phyloP scores from a whole-genome alignment of 2,888 invertebrate species.

The Cryptus armator region DNA sequence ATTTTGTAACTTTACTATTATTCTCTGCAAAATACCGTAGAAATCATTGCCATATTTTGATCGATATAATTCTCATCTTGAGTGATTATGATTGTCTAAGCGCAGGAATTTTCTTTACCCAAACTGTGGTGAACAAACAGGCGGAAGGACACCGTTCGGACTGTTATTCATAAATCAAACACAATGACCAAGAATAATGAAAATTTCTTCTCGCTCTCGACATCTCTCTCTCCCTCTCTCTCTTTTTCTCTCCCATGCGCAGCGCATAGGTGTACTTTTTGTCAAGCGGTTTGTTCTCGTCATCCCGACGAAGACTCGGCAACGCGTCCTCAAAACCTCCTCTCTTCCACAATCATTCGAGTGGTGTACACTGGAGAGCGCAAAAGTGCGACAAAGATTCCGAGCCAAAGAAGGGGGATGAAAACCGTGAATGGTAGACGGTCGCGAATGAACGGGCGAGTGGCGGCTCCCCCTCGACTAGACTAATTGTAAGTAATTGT shows the following conservation, averaged over 20 bases:
- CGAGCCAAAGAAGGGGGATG: conserved; percentile 21
- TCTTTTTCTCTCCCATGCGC: neutral
- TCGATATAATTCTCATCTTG: too few species aligned
- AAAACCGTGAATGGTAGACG: conserved; percentile 39
- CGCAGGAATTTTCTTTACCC: too few species aligned
- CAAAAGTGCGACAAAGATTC: conserved; percentile 14
- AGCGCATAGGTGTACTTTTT: conserved; percentile 24
- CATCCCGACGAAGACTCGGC: conserved; percentile 27
- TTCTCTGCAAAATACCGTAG: too few species aligned
- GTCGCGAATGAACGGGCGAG: conserved; percentile 38
- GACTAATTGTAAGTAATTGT: conserved; percentile 70
- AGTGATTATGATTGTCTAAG: too few species aligned
- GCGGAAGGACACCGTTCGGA: too few species aligned
- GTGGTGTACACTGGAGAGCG: conserved; percentile 19
- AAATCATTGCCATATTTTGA: too few species aligned
- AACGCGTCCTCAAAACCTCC: conserved; percentile 26
- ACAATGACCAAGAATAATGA: too few species aligned
- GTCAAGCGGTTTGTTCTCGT: conserved; percentile 39
- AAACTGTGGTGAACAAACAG: too few species aligned
- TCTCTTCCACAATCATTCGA: conserved; percentile 46
- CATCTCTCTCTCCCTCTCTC: neutral
- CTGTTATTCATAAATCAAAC: too few species aligned
- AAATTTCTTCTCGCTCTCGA: conserved; percentile 13
- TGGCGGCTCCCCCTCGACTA: conserved; percentile 48
- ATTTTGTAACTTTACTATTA: too few species aligned